These are phyloP conservation scores for Brachirus orientalis DNA, from an alignment of 2,113 vertebrate species.

Conservation along the genomic window DNA sequence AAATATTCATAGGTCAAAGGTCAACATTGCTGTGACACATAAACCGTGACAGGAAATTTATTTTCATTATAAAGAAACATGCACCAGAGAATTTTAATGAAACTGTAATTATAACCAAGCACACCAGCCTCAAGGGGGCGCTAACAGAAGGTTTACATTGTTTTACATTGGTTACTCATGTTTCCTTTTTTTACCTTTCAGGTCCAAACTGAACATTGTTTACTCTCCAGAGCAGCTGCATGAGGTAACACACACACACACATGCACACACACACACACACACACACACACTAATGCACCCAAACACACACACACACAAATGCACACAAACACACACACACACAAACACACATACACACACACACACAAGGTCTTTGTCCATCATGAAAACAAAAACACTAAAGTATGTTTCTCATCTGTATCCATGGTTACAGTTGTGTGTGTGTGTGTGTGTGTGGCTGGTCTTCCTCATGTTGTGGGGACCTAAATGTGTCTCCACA, in stretches of 20 bases:
- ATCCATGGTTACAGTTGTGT: slow-evolving; percentile 23
- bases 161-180: neutral
- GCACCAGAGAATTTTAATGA: too few species aligned
- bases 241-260: slow-evolving; percentile 28
- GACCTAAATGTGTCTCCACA: too few species aligned
- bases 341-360: slow-evolving; percentile 1
- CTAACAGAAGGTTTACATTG: too few species aligned
- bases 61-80: too few species aligned
- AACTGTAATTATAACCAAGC: neutral
- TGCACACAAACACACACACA: neutral
- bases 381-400: slow-evolving; percentile 20
- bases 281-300: neutral
- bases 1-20: too few species aligned
- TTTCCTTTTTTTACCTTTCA: slow-evolving; percentile 24
- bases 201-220: slow-evolving; percentile 26
- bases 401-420: neutral
- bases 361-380: neutral
- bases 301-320: neutral
- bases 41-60: too few species aligned
- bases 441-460: neutral
- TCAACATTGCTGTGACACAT: too few species aligned
- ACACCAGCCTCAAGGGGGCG: neutral
- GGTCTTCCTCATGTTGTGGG: too few species aligned
- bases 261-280: neutral
- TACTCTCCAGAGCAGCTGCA: slow-evolving; percentile 3